phyloP scores from a whole-genome alignment of 1,140 invertebrate genomes.

The Brachionus rotundiformis region DNA sequence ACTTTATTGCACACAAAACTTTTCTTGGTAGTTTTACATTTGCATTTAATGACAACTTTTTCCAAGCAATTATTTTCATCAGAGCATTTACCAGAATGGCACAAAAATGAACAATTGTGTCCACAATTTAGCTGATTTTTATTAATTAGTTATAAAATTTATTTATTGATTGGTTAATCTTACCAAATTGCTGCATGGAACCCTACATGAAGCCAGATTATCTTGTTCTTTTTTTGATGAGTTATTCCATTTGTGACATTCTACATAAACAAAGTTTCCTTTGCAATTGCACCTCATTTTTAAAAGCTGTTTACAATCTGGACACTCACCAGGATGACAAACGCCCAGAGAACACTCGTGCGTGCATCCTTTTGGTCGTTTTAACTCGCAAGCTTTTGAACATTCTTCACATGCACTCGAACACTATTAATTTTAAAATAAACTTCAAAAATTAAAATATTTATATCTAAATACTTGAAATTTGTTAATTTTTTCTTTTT shows the following conservation, averaged over 20 bases:
- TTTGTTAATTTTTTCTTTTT: conserved; percentile 54
- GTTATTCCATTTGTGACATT: conserved; percentile 71
- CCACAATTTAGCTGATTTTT: conserved; percentile 66
- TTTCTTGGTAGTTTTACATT: conserved; percentile 76
- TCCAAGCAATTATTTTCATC: conserved; percentile 73
- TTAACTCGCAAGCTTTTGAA: conserved; percentile 71
- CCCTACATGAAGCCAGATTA: conserved; percentile 73
- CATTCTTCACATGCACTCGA: conserved; percentile 73
- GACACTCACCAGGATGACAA: conserved; percentile 72
- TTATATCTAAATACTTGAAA: conserved; percentile 51
- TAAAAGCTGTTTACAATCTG: conserved; percentile 72
- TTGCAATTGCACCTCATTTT: conserved; percentile 78
- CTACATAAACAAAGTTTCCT: conserved; percentile 72
- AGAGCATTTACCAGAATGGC: conserved; percentile 76
- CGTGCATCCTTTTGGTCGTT: conserved; percentile 74
- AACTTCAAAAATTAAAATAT: conserved; percentile 19
- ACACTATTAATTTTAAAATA: conserved; percentile 56
- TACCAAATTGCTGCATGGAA: conserved; percentile 73
- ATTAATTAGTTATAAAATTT: conserved; percentile 37
- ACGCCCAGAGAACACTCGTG: conserved; percentile 73
- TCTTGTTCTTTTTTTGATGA: conserved; percentile 65
- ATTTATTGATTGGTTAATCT: not conserved
- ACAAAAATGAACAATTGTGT: conserved; percentile 75
- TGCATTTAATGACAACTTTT: conserved; percentile 76
- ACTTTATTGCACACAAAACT: conserved; percentile 72